Conservation (phyloP, 1,140 invertebrate genomes). For the Meloidogyne chitwoodi region DNA sequence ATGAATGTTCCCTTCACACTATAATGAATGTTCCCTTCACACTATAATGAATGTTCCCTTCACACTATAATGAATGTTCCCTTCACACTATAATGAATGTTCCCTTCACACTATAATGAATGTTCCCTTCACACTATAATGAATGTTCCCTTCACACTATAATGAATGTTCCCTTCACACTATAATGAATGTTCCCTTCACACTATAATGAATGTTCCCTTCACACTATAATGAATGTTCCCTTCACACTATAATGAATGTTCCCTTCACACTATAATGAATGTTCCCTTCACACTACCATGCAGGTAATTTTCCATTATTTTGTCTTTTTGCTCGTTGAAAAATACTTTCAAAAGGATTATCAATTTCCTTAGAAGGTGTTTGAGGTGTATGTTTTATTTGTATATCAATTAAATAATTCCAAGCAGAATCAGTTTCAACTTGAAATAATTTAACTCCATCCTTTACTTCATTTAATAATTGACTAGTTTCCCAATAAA, state of each 20-base stretch:
- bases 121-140: no score
- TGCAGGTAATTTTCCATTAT: slow-evolving; percentile 32
- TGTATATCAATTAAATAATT: slow-evolving; percentile 44
- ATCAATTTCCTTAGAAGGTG: slow-evolving; percentile 31
- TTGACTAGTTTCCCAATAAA: slow-evolving; percentile 16
- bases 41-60: neutral
- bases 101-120: slow-evolving; percentile 15
- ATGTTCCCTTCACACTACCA: slow-evolving; percentile 8
- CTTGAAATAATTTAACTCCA: slow-evolving; percentile 40
- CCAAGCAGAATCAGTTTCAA: slow-evolving; percentile 47
- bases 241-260: neutral
- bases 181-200: slow-evolving; percentile 6
- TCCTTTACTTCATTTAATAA: slow-evolving; percentile 27
- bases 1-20: no score
- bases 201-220: neutral
- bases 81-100: no score
- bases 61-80: slow-evolving; percentile 24
- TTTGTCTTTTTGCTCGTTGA: slow-evolving; percentile 31
- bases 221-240: neutral
- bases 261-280: neutral
- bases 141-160: neutral
- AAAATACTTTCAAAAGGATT: slow-evolving; percentile 45
- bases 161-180: neutral
- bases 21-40: no score
- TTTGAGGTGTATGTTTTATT: slow-evolving; percentile 36